Conservation (phyloP, 2,888 invertebrate genomes). For the Heteropelma amictum region DNA sequence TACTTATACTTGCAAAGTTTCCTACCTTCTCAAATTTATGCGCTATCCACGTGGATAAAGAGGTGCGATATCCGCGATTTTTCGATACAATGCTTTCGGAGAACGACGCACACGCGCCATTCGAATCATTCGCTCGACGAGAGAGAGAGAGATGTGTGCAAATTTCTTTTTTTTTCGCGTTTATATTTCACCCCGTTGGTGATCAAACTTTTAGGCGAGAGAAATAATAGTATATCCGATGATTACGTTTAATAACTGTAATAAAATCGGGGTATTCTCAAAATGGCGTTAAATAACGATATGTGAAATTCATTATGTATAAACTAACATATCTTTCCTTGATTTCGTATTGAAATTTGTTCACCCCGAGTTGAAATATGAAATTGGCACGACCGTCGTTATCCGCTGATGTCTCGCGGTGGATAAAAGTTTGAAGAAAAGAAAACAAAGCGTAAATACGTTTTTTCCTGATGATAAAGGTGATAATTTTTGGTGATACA, state of each 20-base stretch:
- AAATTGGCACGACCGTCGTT: no score
- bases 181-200: neutral
- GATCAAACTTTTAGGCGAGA: no score
- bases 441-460: neutral
- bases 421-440: neutral
- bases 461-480: neutral
- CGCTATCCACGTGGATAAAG: constrained; percentile 55
- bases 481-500: constrained; percentile 11
- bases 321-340: no score
- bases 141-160: neutral
- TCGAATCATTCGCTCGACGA: constrained; percentile 14
- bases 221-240: no score
- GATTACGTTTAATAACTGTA: no score
- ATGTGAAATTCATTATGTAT: no score
- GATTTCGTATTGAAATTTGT: no score
- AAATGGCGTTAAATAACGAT: no score
- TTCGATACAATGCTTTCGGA: constrained; percentile 45
- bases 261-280: no score
- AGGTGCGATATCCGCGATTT: constrained; percentile 56
- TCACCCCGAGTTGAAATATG: no score
- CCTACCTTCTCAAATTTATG: constrained; percentile 51
- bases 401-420: neutral
- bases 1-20: constrained; percentile 58
- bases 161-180: neutral
- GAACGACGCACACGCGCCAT: constrained; percentile 6